phyloP scores from a whole-genome alignment of 2,888 invertebrate species.

The Amphipyra berbera region DNA sequence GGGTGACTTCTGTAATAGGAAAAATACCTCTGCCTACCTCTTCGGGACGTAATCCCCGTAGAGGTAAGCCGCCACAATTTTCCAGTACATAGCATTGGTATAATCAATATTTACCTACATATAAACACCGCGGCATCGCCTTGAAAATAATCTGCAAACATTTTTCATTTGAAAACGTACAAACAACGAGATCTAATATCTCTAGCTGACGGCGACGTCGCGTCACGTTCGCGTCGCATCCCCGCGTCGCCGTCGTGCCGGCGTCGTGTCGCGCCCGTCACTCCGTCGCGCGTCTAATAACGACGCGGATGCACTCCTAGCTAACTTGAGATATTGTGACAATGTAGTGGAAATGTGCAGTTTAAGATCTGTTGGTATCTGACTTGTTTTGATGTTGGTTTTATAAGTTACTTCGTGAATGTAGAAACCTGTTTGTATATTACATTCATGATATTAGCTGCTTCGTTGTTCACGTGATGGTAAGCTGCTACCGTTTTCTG shows the following conservation, averaged over 20 bases:
- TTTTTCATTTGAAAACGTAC: conserved; percentile 60
- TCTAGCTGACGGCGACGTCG: conserved; percentile 49
- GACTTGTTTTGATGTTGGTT: conserved; percentile 24
- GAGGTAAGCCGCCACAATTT: too few relatives aligned
- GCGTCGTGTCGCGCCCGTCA: conserved; percentile 39
- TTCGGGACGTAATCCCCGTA: too few relatives aligned
- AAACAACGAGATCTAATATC: conserved; percentile 59
- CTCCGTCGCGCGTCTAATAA: conserved; percentile 58
- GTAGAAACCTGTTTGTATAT: not conserved
- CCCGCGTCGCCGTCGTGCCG: conserved; percentile 35
- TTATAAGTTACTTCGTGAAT: conserved; percentile 12
- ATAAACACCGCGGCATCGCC: conserved; percentile 24
- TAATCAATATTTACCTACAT: conserved; percentile 32
- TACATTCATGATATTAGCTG: too few relatives aligned
- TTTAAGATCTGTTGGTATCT: conserved; percentile 28
- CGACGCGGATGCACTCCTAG: conserved; percentile 51
- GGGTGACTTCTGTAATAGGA: too few relatives aligned
- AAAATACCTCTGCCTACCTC: too few relatives aligned
- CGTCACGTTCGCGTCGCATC: conserved; percentile 47
- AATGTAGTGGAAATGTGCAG: conserved; percentile 43
- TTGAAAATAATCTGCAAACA: conserved; percentile 56
- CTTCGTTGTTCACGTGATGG: not conserved
- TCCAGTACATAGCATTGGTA: not conserved
- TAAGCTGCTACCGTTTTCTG: too few relatives aligned
- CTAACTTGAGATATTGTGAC: conserved; percentile 53